phyloP scores from a whole-genome alignment of 2,888 invertebrate species.

The Unio pictorum region DNA sequence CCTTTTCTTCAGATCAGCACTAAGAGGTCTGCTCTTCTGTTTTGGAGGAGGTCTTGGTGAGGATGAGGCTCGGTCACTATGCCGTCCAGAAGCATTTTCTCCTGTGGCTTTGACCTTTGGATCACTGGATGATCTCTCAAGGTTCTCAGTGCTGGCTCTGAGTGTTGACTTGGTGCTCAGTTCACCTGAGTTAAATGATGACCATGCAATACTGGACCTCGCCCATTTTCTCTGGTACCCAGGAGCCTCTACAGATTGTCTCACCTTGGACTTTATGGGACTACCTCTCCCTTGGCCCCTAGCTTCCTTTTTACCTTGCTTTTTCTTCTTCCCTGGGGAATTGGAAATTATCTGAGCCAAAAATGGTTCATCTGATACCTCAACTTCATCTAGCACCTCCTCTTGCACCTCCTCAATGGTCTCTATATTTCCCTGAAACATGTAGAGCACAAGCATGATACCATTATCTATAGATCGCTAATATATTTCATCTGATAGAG shows the following conservation, averaged over 20 bases:
- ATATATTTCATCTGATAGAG: too few species aligned
- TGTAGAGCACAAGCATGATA: too few species aligned
- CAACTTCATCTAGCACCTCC: too few species aligned
- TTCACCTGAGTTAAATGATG: conserved; percentile 57
- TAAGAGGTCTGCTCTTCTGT: conserved; percentile 39
- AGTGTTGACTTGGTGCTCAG: conserved; percentile 50
- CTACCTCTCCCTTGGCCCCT: conserved; percentile 4
- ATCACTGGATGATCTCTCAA: not conserved
- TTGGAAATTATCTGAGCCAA: conserved; percentile 23
- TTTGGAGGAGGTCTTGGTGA: conserved; percentile 6
- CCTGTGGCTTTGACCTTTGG: conserved; percentile 6
- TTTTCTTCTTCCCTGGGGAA: conserved; percentile 17
- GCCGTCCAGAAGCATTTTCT: not conserved
- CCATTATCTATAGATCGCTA: too few species aligned
- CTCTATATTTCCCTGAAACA: too few species aligned
- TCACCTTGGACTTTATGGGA: conserved; percentile 31
- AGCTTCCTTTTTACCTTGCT: conserved; percentile 6
- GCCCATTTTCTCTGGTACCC: conserved; percentile 56
- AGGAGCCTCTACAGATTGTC: conserved; percentile 39
- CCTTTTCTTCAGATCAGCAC: conserved; percentile 51
- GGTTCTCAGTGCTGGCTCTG: conserved; percentile 5
- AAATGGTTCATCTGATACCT: conserved; percentile 28
- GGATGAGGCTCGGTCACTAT: conserved; percentile 5
- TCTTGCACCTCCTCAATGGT: too few species aligned
- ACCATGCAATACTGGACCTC: conserved; percentile 61